These are phyloP conservation scores for Tangara arthus DNA, from an alignment of 2,797 vertebrate genomes.

Conservation along the genomic window DNA sequence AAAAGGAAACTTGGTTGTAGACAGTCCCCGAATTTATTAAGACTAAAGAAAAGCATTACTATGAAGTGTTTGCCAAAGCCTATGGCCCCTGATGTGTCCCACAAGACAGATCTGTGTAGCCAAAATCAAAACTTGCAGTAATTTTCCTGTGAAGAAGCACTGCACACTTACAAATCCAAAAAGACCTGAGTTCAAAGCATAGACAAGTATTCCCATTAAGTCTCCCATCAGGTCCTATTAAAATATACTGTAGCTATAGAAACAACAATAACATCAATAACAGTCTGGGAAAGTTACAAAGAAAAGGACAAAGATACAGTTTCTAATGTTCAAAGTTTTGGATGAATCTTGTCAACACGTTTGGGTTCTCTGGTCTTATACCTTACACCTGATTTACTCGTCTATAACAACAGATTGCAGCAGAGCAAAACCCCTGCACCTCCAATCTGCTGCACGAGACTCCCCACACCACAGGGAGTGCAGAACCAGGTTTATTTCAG, in stretches of 20 bases:
- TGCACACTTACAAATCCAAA: background rate
- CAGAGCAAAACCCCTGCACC: background rate
- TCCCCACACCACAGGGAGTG: background rate
- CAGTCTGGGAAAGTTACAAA: background rate
- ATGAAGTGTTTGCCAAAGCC: background rate
- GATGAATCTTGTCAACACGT: background rate
- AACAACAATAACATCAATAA: background rate
- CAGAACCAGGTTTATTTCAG: background rate
- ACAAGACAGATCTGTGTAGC: background rate
- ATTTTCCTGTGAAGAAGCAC: background rate
- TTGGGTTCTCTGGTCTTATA: accelerated
- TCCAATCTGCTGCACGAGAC: background rate
- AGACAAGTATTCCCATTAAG: background rate
- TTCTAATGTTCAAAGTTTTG: background rate
- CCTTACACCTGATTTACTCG: background rate
- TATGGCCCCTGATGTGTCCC: background rate
- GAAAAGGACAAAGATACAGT: background rate
- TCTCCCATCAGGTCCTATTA: background rate
- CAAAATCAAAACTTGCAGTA: background rate
- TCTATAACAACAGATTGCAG: background rate
- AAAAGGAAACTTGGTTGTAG: background rate
- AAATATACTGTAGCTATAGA: background rate
- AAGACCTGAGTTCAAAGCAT: background rate
- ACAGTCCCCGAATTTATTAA: background rate
- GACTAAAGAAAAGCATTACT: background rate